A percentile compares a stretch with the other conserved stretches of the same genome.
phyloP scores from a whole-genome alignment of 2,888 invertebrate genomes.

The Parasteatoda lunata region DNA sequence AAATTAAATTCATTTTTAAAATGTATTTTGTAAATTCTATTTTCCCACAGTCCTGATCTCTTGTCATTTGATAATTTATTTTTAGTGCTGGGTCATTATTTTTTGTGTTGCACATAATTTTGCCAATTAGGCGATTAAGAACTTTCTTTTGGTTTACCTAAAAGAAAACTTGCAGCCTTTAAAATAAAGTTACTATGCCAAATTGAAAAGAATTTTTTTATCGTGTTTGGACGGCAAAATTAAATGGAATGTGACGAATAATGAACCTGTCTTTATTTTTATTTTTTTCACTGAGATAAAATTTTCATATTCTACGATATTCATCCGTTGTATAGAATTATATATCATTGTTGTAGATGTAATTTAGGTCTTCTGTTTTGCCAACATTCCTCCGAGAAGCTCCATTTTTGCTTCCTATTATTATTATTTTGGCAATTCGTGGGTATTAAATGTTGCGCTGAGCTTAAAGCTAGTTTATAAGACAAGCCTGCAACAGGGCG shows the following conservation, averaged over 20 bases:
- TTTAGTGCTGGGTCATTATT: not conserved
- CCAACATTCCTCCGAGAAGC: constrained; percentile 61
- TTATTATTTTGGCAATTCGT: constrained; percentile 33
- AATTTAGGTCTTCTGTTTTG: constrained; percentile 22
- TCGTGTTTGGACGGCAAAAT: no score
- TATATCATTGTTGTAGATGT: constrained; percentile 40
- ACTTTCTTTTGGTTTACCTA: no score
- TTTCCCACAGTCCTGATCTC: constrained; percentile 32
- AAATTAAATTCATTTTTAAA: no score
- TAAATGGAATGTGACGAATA: no score
- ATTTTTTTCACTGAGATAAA: constrained; percentile 4
- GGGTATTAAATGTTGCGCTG: constrained; percentile 45
- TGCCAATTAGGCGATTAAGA: no score
- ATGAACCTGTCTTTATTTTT: not conserved
- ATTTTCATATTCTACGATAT: constrained; percentile 24
- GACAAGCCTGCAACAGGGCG: not conserved
- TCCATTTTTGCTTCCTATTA: constrained; percentile 13
- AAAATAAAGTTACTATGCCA: no score
- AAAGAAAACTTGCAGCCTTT: no score
- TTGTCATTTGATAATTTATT: constrained; percentile 53
- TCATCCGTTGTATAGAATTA: constrained; percentile 46
- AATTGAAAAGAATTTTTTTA: no score
- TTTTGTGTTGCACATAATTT: no score
- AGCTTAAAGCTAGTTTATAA: constrained; percentile 46
- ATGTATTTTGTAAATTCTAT: no score